A percentile compares a stretch with the other conserved stretches of the same genome.
Evolutionary conservation across 2,113 vertebrate species (phyloP).

Genomic region (Echinops telfairi): DNA sequence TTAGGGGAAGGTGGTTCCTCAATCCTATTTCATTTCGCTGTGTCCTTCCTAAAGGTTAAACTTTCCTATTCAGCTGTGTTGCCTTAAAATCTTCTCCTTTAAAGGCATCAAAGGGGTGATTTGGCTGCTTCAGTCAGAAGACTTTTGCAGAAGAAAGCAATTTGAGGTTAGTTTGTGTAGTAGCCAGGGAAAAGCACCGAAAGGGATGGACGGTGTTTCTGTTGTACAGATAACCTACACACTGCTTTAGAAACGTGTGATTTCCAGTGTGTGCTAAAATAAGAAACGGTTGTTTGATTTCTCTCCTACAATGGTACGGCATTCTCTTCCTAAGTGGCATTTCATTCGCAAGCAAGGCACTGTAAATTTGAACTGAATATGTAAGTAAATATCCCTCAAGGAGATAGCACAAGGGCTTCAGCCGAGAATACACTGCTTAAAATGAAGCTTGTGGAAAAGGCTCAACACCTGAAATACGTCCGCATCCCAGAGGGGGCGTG

Average conservation of each 20-base stretch:
- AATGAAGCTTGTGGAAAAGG: slow-evolving; percentile 48
- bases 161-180: slow-evolving; percentile 65
- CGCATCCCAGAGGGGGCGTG: not conserved
- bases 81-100: not conserved
- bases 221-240: slow-evolving; percentile 77
- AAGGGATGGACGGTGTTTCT: slow-evolving; percentile 66
- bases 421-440: slow-evolving; percentile 53
- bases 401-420: slow-evolving; percentile 62
- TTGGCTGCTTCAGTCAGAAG: slow-evolving; percentile 60
- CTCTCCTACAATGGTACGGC: slow-evolving; percentile 78
- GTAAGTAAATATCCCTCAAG: slow-evolving; percentile 82
- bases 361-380: slow-evolving; percentile 84
- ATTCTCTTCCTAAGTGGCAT: slow-evolving; percentile 84
- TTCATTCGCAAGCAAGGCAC: slow-evolving; percentile 79
- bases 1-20: not conserved
- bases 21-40: slow-evolving; percentile 8
- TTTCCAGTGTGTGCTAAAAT: slow-evolving; percentile 80
- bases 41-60: slow-evolving; percentile 41
- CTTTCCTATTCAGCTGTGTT: not conserved
- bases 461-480: slow-evolving; percentile 49
- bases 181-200: slow-evolving; percentile 66
- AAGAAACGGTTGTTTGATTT: slow-evolving; percentile 82
- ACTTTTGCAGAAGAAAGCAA: slow-evolving; percentile 63
- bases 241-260: slow-evolving; percentile 71
- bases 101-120: slow-evolving; percentile 68